phyloP scores from a whole-genome alignment of 2,113 vertebrate species.

The Limnothrissa miodon region DNA sequence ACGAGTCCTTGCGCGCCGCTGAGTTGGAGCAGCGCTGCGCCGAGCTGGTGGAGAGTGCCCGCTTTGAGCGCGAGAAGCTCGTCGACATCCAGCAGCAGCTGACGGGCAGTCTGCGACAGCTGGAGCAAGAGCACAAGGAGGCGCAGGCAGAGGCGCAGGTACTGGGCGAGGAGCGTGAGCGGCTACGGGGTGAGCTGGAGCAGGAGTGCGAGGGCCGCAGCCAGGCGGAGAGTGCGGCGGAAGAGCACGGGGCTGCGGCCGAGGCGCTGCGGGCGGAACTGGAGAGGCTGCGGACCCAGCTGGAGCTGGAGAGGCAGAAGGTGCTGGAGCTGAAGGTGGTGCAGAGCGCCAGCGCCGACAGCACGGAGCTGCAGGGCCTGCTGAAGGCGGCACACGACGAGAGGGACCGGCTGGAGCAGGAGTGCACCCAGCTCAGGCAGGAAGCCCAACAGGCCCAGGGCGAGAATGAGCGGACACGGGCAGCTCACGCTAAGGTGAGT shows the following conservation, averaged over 20 bases:
- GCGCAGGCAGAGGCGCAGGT: slow-evolving; percentile 69
- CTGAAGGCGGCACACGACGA: slow-evolving; percentile 79
- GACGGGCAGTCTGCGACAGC: slow-evolving; percentile 82
- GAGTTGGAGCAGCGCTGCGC: slow-evolving; percentile 86
- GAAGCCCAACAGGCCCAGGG: slow-evolving; percentile 79
- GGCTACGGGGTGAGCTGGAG: slow-evolving; percentile 72
- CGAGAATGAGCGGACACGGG: slow-evolving; percentile 75
- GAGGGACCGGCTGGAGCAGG: slow-evolving; percentile 80
- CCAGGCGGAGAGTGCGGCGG: slow-evolving; percentile 63
- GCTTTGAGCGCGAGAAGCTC: slow-evolving; percentile 90
- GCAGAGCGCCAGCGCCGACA: slow-evolving; percentile 69
- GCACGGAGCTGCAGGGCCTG: slow-evolving; percentile 76
- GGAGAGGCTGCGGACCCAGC: slow-evolving; percentile 80
- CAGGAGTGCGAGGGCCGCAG: slow-evolving; percentile 66
- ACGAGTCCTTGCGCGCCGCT: slow-evolving; percentile 62
- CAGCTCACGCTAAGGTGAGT: slow-evolving; percentile 80
- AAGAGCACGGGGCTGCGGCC: slow-evolving; percentile 69
- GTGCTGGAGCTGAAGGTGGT: slow-evolving; percentile 70
- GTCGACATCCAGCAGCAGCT: slow-evolving; percentile 95
- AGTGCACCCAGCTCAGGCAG: slow-evolving; percentile 79
- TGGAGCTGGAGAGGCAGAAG: slow-evolving; percentile 85
- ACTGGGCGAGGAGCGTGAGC: slow-evolving; percentile 80
- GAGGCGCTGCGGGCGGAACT: slow-evolving; percentile 77
- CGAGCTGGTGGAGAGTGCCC: slow-evolving; percentile 85
- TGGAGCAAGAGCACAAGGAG: slow-evolving; percentile 88